phyloP scores from a whole-genome alignment of 2,797 vertebrate species.

The Pangasius sanitwongsei region DNA sequence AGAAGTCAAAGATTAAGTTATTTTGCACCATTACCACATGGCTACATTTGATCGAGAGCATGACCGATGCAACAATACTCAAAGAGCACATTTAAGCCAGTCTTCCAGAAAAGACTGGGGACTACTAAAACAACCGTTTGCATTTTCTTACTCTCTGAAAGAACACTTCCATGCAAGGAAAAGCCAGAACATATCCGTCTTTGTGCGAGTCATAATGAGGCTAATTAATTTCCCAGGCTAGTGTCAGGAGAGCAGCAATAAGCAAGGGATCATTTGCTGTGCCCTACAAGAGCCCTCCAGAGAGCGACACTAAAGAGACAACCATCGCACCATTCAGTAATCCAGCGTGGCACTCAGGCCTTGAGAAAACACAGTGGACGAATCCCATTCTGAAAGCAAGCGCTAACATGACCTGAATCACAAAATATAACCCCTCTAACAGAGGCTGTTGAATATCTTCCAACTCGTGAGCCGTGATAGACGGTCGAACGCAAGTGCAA shows the following conservation, averaged over 20 bases:
- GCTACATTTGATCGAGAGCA: neutral
- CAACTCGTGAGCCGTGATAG: neutral
- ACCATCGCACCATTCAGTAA: constrained; percentile 46
- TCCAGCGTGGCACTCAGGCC: constrained; percentile 32
- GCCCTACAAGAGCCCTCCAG: constrained; percentile 62
- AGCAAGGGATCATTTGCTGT: constrained; percentile 61
- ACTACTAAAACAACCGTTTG: constrained; percentile 6
- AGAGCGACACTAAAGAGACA: constrained; percentile 53
- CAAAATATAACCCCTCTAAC: constrained; percentile 14
- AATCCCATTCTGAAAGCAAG: constrained; percentile 9
- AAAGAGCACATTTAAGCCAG: neutral
- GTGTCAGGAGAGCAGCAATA: constrained; percentile 60
- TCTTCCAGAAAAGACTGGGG: neutral
- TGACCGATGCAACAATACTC: neutral
- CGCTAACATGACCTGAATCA: constrained; percentile 31
- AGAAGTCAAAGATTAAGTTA: neutral
- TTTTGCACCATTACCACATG: neutral
- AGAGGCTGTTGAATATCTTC: neutral
- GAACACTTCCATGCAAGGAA: constrained; percentile 30
- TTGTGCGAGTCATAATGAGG: constrained; percentile 59
- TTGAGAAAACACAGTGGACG: constrained; percentile 47
- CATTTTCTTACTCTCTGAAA: constrained; percentile 33
- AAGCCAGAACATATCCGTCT: constrained; percentile 55
- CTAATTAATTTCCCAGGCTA: constrained; percentile 62
- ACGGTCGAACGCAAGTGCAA: neutral